Evolutionary conservation across 2,797 vertebrate species (phyloP), one percentile per base, ranked within the genome.

Genomic region (Atherinosoma microstoma): DNA sequence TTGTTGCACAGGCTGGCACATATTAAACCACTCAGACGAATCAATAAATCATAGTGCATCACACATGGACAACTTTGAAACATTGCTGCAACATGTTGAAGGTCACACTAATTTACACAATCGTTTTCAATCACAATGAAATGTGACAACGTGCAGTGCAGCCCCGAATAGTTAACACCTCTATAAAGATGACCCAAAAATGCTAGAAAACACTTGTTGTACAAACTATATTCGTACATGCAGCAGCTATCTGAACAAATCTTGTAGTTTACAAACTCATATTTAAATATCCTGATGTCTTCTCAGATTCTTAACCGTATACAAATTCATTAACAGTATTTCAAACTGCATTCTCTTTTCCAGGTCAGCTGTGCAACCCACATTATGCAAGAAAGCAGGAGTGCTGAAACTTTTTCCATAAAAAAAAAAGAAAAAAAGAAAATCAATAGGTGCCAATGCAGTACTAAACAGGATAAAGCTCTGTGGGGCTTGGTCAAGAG

Each of bases 31-130:
- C 83, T 84, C 71, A 80, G 78, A 80, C 35, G 47, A 79, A 76
- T 85, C 78, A 81, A 81, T 88, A 84, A 84, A 70, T 84, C 79
- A 88, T 35, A 84, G 73, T 71, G 68, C 85, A 57, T 70, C 64
- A 75, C 70, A 79, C 15, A 63, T 64, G 56, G 45, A 84, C 73
- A 74, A 29, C 60, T 81, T 53, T 68, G 67, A 85, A 80, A 88
- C 63, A 73, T 67, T 35, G 67, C 73, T 71, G 67, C 79, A 75
- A 84, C 57, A 49, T 61, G 64, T 84, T 58, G 68, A 80, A 78
- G 71, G 58, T 58, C 73, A 79, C 49, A 79, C 24, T 47, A 53
- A 29, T 40, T 20, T 11, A 38, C 30, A 13, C 22, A 70, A 70
- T 69, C 45, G 38, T 54, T 72, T 64, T 45, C 64, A 27, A 4